Conservation (phyloP, 2,113 vertebrate genomes). For the Zosterops lateralis region DNA sequence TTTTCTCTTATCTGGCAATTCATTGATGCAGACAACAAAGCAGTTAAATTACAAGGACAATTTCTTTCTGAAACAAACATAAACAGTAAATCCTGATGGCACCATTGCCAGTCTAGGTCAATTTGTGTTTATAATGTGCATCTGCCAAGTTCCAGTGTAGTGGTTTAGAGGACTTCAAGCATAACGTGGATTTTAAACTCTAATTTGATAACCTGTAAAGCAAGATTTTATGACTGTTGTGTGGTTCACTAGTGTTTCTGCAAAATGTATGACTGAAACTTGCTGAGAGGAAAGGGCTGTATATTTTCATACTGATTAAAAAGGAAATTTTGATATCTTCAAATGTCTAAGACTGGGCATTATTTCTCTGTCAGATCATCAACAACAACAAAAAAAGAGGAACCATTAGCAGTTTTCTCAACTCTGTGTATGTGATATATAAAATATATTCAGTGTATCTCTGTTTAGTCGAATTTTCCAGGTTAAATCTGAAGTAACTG, state of each 20-base stretch:
- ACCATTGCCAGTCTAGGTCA: not conserved
- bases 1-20: not conserved
- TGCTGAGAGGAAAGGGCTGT: not conserved
- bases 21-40: slow-evolving; percentile 6
- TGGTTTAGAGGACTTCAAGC: not conserved
- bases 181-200: not conserved
- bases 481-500: not conserved
- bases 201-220: not conserved
- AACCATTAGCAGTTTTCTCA: not conserved
- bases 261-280: not conserved
- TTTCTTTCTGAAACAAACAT: not conserved
- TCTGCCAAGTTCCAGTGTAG: not conserved
- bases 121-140: not conserved
- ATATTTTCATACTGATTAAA: not conserved
- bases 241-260: not conserved
- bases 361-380: not conserved
- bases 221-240: not conserved
- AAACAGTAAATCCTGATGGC: not conserved
- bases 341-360: not conserved
- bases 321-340: not conserved
- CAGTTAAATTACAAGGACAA: not conserved
- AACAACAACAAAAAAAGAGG: not conserved
- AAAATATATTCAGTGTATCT: not conserved
- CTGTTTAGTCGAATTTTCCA: not conserved
- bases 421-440: not conserved